Percentiles rank a stretch among this genome's conserved stretches.
These are phyloP conservation scores for Eurosta solidaginis DNA, from an alignment of 1,140 invertebrate species.

Conservation along the genomic window DNA sequence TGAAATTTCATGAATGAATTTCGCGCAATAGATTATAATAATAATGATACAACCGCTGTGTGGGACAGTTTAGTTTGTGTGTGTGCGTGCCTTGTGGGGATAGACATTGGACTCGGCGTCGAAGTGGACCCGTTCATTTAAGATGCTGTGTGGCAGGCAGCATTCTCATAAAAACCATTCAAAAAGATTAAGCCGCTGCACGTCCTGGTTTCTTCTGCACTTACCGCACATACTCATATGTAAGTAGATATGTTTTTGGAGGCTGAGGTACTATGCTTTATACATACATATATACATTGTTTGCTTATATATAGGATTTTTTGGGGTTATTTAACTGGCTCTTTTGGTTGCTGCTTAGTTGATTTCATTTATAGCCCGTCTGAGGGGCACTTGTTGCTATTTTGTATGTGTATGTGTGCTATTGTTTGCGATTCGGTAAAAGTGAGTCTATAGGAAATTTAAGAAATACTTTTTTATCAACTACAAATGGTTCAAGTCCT, in stretches of 20 bases:
- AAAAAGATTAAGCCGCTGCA: not conserved
- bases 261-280: no score
- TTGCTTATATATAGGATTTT: not conserved
- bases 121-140: not conserved
- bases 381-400: constrained; percentile 14
- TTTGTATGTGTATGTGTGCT: not conserved
- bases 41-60: not conserved
- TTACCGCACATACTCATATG: no score
- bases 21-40: not conserved
- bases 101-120: not conserved
- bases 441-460: no score
- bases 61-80: no score
- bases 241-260: not conserved
- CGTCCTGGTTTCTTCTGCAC: not conserved
- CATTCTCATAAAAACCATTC: constrained; percentile 11
- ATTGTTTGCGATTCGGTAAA: no score
- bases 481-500: no score
- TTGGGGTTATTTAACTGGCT: not conserved
- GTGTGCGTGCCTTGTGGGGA: no score
- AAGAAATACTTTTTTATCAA: no score
- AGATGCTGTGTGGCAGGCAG: not conserved
- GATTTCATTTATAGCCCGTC: constrained; percentile 5
- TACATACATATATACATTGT: not conserved
- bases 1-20: constrained; percentile 22
- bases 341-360: not conserved